Base-by-base conservation (phyloP, 2,888 invertebrate species). In the Cryptophagus acutangulus region DNA sequence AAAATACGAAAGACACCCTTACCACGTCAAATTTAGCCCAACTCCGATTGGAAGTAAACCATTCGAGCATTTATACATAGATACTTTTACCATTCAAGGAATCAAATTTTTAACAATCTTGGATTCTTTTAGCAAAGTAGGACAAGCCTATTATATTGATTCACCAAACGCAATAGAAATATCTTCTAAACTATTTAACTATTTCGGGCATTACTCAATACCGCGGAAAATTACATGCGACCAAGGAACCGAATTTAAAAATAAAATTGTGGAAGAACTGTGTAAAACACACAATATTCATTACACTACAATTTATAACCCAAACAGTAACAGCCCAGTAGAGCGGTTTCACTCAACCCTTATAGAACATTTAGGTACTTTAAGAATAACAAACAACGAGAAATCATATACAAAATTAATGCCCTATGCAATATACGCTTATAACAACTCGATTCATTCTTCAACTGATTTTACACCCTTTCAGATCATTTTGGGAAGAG, bases 221-320 rank as follows among this genome's bases (percentile, higher is more conserved):
- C 31, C 31, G 3, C 4, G 4, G 5, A 31, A n/a, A 31, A 31
- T 31, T 8, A 31, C 31, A 13, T 15, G 14, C 4, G 31, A 31
- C n/a, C 14, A 31, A 6, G 31, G 31, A 3, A 31, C 31, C 3
- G 31, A 31, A 31, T 31, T 31, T 16, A 31, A 31, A 31, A 31
- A 15, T 15, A 3, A 13, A 10, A 31, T 31, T 15, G 15, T 31
- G n/a, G 4, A 31, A 31, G 31, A 31, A 15, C 4, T 31, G 4
- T 16, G 14, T 6, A 31, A 31, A 31, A 31, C 31, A 3, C 31
- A 31, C 15, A 31, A 31, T 5, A 31, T 31, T 10, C 31, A 31
- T 16, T 31, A 31, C n/a, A 31, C 31, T 5, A 31, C 31, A 5
- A 4, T 16, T 31, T 31, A 15, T 16, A 13, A 31, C 16, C 31